These are phyloP conservation scores for Drosophila mimica DNA, from an alignment of 2,888 invertebrate species.

Conservation along the genomic window DNA sequence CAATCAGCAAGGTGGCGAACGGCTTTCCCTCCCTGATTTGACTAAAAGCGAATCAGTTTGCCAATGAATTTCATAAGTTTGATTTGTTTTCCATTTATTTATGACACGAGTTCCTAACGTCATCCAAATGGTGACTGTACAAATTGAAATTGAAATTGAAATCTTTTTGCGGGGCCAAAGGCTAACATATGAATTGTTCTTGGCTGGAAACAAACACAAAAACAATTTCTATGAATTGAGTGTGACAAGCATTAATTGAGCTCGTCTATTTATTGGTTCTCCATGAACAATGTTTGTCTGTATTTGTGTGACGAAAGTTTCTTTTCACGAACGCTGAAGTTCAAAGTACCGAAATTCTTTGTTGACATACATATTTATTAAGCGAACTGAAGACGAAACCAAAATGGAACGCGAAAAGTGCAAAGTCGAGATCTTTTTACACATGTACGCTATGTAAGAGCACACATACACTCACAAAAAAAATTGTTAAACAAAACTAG, in stretches of 20 bases:
- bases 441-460: neutral
- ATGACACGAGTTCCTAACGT: conserved; percentile 14
- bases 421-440: conserved; percentile 13
- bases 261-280: conserved; percentile 10
- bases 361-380: conserved; percentile 48
- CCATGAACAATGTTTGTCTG: neutral
- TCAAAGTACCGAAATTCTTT: conserved; percentile 54
- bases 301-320: conserved; percentile 54
- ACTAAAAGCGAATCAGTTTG: conserved; percentile 35
- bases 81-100: conserved; percentile 7
- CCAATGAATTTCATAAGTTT: conserved; percentile 36
- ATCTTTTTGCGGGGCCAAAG: conserved; percentile 39
- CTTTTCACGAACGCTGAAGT: conserved; percentile 33
- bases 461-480: neutral
- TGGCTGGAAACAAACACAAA: conserved; percentile 19
- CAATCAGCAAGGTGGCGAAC: conserved; percentile 44
- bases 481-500: neutral
- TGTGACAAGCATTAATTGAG: conserved; percentile 40
- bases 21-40: conserved; percentile 17
- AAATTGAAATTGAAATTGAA: conserved; percentile 59
- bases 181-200: conserved; percentile 33
- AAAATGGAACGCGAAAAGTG: conserved; percentile 9
- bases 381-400: conserved; percentile 52
- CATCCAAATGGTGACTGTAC: conserved; percentile 24
- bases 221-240: conserved; percentile 48